These are phyloP conservation scores for Prolemur simus DNA, from an alignment of 2,113 vertebrate genomes.

Conservation along the genomic window DNA sequence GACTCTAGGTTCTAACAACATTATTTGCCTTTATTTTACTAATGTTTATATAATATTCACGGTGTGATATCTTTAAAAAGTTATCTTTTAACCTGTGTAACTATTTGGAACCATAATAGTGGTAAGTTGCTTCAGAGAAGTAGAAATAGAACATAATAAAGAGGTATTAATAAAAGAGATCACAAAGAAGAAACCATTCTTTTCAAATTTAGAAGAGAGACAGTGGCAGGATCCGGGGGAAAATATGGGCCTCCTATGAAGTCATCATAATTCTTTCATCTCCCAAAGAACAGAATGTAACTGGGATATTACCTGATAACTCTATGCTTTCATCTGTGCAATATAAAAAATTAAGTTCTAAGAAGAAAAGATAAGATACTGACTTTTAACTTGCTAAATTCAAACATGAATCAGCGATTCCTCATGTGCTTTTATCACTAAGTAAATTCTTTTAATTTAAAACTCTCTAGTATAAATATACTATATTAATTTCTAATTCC, in stretches of 20 bases:
- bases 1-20: not conserved
- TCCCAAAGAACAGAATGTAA: not conserved
- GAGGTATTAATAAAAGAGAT: not conserved
- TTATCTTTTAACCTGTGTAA: not conserved
- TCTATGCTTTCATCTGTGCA: not conserved
- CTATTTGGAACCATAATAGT: not conserved
- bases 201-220: not conserved
- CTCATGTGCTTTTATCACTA: not conserved
- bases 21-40: not conserved
- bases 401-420: not conserved
- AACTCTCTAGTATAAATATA: not conserved
- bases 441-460: not conserved
- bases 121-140: not conserved
- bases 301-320: not conserved
- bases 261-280: not conserved
- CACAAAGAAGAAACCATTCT: not conserved
- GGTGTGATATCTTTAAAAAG: not conserved
- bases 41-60: not conserved
- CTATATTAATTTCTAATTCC: not conserved
- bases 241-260: not conserved
- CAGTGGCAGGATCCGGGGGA: rapidly evolving
- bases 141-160: not conserved
- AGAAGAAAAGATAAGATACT: not conserved
- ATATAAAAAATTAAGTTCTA: not conserved
- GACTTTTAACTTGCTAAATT: not conserved